Evolutionary conservation across 2,113 vertebrate genomes (phyloP).

Genomic region (Delphinus delphis): DNA sequence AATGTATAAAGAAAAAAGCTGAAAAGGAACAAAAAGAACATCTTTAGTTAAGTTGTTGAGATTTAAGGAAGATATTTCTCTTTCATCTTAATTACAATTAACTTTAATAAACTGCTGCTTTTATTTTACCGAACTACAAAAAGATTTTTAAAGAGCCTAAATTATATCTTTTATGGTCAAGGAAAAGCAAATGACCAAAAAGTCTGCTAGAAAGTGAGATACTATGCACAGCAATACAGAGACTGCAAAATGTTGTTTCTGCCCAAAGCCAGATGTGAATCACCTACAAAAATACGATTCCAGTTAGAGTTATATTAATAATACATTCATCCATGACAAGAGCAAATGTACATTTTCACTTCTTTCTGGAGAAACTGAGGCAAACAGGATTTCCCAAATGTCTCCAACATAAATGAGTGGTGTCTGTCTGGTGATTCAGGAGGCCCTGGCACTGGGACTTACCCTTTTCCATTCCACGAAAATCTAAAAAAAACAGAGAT

Average conservation of each 20-base stretch:
- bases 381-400: not conserved
- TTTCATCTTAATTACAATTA: slow-evolving; percentile 1
- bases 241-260: not conserved
- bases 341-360: not conserved
- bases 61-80: not conserved
- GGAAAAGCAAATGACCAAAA: not conserved
- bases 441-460: not conserved
- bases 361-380: slow-evolving; percentile 38
- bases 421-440: not conserved
- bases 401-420: not conserved
- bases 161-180: not conserved
- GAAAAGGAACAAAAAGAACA: not conserved
- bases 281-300: not conserved
- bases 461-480: slow-evolving; percentile 25
- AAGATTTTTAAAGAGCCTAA: not conserved
- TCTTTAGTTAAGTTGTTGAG: not conserved
- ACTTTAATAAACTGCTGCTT: not conserved
- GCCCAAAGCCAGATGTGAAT: not conserved
- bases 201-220: not conserved
- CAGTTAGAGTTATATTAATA: not conserved
- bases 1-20: slow-evolving; percentile 12
- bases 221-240: not conserved
- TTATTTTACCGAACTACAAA: slow-evolving; percentile 3
- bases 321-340: not conserved
- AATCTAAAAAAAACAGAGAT: slow-evolving; percentile 18